Base-by-base conservation (phyloP, 2,113 vertebrate genomes). In the Ammodytes dubius region DNA sequence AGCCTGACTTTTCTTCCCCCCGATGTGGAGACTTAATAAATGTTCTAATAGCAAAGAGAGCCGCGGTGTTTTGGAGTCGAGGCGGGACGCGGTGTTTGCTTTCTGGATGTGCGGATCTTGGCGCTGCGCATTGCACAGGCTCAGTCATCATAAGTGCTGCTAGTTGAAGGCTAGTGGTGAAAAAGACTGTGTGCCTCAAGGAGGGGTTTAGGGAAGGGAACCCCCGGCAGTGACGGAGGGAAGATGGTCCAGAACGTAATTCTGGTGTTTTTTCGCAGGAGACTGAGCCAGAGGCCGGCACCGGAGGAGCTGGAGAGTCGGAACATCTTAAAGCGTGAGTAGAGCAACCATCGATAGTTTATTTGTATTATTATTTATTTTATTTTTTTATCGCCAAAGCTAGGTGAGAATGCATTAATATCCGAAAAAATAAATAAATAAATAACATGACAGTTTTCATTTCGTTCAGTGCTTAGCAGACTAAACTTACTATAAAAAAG, bases 291-390 rank as follows among this genome's bases (percentile, higher is more conserved):
- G 93, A 96, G 98, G 91, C 98, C 98, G 3, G 97, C 97, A 0
- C 97, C 97, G 89, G 98, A 99, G 87, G 98, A 99, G 91, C 96
- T 99, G 89, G 98, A 99, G 95, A 97, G 98, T 88, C 95, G 98
- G 46, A 99, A 99, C 91, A 99, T 99, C 86, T 86, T 99, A 64
- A 99, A 99, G 91, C 98, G 98, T 99, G 84, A 99, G 98, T 99
- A 35, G 15, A 11, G 17, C 2, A 63, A 27, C 4, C 54, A 43
- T 4, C 10, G 2, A 66, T 0, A 42, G 37, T 27, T 27, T 27
- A 27, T 27, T 27, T 27, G 1, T 27, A 27, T 27, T 27, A 27
- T 27, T 27, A 27, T 27, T 27, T 27, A 27, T 27, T 27, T 27
- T 27, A 10, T 15, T 3, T 4, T 65, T 9, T 4, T 7, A 35